Base-by-base conservation (phyloP, 2,888 invertebrate species). In the Agriopis aurantiaria region DNA sequence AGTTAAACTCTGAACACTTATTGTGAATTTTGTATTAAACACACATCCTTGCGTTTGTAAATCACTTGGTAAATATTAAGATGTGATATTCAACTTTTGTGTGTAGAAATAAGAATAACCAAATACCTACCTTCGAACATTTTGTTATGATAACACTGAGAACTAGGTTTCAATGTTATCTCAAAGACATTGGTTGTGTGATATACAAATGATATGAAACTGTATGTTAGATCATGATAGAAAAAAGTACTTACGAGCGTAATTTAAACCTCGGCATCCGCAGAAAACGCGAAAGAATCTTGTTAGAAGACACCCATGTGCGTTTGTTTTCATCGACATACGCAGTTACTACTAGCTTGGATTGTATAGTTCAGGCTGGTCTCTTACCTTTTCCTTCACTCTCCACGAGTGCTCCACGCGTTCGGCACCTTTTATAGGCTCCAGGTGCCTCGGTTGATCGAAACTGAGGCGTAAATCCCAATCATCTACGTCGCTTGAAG, bases 391-490 rank as follows among this genome's bases (percentile, higher is more conserved):
- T 88, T 98, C 98, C 88, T 98, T 98, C 95, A 99, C 98, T 80
- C 99, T 95, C 99, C 99, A 99, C 75, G 97, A 96, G 82, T 98
- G 97, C 81, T 97, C 97, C 68, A 95, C 95, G 83, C 98, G 97
- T 57, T 94, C 92, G 48, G 88, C 86, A 9, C 92, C 93, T 77
- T 91, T 91, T 74, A 94, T 93, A 65, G 89, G 86, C 80, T 94
- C 94, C 68, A 86, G 81, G 77, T 95, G 94, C 79, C 97, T 95
- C 72, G 96, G 96, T 86, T 96, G 95, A 82, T 95, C 95, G 86
- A 97, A 98, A 79, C 97, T 96, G 74, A 97, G 87, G 61, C 97
- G 96, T 85, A 97, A 93, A 88, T 95, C 95, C 95, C 96, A 96
- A 85, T 97, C 97, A 79, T 95, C 94, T 78, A 93, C 89, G 78